Evolutionary conservation across 2,888 invertebrate genomes (phyloP).

Genomic region (Acanthoscelides obtectus): DNA sequence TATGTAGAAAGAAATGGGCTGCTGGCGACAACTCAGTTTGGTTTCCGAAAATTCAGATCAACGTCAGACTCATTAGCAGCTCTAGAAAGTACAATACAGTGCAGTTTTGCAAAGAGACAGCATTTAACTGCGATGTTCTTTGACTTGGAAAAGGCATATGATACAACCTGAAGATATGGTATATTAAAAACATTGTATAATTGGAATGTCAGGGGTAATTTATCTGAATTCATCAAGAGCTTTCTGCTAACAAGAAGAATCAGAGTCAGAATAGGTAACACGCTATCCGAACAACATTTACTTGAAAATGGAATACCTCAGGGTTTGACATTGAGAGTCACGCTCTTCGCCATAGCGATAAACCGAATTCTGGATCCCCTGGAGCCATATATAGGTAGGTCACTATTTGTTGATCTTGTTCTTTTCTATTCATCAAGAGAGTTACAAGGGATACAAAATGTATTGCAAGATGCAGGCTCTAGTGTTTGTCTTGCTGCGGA

Average conservation of each 20-base stretch:
- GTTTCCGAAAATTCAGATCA: conserved; percentile 1
- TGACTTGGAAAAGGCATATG: conserved; percentile 4
- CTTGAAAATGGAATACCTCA: not conserved
- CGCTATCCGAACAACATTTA: not conserved
- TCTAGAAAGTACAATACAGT: not conserved
- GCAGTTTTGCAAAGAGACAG: not conserved
- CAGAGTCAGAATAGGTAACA: not conserved
- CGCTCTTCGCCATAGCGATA: not conserved
- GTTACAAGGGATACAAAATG: not conserved
- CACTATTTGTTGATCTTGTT: conserved; percentile 1
- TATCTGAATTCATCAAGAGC: not conserved
- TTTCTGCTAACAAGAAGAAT: not conserved
- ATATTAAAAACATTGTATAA: not conserved
- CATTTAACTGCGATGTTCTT: conserved; percentile 1
- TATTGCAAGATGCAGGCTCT: not conserved
- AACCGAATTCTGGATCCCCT: not conserved
- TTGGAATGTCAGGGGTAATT: conserved; percentile 2
- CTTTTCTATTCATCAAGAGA: not conserved
- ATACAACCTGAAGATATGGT: not conserved
- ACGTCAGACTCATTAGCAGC: not conserved
- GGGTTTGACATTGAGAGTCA: not conserved
- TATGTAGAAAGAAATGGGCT: not conserved
- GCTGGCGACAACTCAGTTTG: not conserved
- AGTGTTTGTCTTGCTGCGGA: not conserved
- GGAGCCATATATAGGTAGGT: not conserved